Conservation (phyloP, 2,797 vertebrate species). For the Bradypodion ventrale region DNA sequence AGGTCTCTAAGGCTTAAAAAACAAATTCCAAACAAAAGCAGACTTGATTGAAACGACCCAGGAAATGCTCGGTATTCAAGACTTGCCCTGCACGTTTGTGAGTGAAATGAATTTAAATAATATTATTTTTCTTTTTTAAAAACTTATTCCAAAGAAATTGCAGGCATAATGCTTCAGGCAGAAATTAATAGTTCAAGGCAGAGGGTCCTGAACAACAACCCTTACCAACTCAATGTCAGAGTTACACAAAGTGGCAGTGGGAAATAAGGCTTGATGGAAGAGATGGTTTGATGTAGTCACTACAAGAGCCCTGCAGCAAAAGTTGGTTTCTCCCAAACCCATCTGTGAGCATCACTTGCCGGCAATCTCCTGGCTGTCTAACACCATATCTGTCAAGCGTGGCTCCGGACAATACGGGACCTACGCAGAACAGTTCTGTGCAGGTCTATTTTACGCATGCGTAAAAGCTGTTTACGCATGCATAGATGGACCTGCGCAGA, state of each 20-base stretch:
- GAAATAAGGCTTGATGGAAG: background rate
- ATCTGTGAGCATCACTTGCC: background rate
- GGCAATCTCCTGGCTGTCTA: background rate
- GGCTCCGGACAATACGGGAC: too few species aligned
- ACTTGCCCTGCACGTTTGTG: background rate
- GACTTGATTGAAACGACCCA: background rate
- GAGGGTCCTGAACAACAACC: background rate
- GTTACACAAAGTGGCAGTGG: background rate
- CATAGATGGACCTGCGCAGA: too few species aligned
- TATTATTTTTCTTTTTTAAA: accelerated
- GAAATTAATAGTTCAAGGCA: conserved; percentile 16
- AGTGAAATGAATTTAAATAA: background rate
- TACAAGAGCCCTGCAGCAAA: background rate
- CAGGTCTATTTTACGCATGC: too few species aligned
- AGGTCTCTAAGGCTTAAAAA: background rate
- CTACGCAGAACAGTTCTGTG: too few species aligned
- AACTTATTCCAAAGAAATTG: background rate
- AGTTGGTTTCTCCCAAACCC: background rate
- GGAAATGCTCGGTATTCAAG: background rate
- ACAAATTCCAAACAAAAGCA: conserved; percentile 4
- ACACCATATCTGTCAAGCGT: too few species aligned
- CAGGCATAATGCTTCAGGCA: background rate
- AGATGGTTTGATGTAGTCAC: background rate
- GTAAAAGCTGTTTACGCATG: too few species aligned
- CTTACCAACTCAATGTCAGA: background rate